phyloP scores from a whole-genome alignment of 2,888 invertebrate genomes.

The Aspidiotus destructor region DNA sequence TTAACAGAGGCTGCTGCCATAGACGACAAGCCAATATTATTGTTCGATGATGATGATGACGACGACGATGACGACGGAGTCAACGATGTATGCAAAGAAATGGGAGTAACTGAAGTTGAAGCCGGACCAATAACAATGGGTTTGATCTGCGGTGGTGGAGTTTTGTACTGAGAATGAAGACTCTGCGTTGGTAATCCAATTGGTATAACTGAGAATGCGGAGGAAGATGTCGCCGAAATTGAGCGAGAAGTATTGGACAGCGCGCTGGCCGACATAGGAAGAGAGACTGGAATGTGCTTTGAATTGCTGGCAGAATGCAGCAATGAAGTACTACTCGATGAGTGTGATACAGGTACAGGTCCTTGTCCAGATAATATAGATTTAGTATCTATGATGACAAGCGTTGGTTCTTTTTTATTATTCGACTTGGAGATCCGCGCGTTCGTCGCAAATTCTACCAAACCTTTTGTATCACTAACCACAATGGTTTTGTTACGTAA shows the following conservation, averaged over 20 bases:
- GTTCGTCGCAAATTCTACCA: slow-evolving; percentile 60
- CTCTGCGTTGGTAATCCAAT: slow-evolving; percentile 49
- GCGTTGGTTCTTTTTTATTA: slow-evolving; percentile 58
- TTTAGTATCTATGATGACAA: slow-evolving; percentile 71
- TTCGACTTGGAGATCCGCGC: slow-evolving; percentile 46
- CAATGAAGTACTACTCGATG: slow-evolving; percentile 4
- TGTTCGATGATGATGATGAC: neutral
- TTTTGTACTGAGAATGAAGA: slow-evolving; percentile 45
- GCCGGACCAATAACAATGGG: slow-evolving; percentile 27
- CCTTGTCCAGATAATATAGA: slow-evolving; percentile 57
- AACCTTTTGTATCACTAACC: slow-evolving; percentile 60
- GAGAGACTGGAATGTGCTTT: slow-evolving; percentile 19
- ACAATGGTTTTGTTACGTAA: slow-evolving; percentile 50
- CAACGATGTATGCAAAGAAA: neutral
- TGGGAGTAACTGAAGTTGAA: slow-evolving; percentile 19
- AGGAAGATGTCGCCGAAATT: neutral
- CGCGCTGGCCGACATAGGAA: slow-evolving; percentile 19
- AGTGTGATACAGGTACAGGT: slow-evolving; percentile 44
- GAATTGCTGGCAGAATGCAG: slow-evolving; percentile 11
- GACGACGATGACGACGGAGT: neutral
- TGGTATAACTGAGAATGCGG: slow-evolving; percentile 37
- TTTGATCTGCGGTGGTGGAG: slow-evolving; percentile 34
- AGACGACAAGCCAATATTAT: too few relatives aligned
- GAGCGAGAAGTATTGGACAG: slow-evolving; percentile 14
- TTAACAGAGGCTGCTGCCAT: too few relatives aligned